These are phyloP conservation scores for Orthonevra nobilis DNA, from an alignment of 2,888 invertebrate genomes.

Conservation along the genomic window DNA sequence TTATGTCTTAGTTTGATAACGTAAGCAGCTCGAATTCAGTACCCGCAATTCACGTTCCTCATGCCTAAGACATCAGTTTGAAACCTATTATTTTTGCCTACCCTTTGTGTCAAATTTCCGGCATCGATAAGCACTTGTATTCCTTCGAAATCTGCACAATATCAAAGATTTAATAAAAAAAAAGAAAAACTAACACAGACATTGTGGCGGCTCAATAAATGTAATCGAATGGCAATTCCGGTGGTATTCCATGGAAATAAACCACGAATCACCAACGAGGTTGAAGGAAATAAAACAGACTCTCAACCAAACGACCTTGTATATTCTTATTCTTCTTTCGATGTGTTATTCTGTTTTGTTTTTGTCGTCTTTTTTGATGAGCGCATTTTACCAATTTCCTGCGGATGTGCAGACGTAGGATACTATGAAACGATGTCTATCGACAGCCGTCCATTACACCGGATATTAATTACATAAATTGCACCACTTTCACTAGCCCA, in stretches of 20 bases:
- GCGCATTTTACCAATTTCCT: constrained; percentile 46
- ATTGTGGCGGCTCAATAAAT: constrained; percentile 10
- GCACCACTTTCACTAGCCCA: constrained; percentile 48
- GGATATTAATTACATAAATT: constrained; percentile 75
- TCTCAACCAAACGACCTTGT: constrained; percentile 19
- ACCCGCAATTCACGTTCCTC: too few relatives aligned
- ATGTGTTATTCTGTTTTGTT: not conserved
- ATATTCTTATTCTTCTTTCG: not conserved
- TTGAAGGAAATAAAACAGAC: constrained; percentile 8
- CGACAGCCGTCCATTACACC: constrained; percentile 60
- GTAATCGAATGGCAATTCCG: not conserved
- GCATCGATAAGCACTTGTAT: not conserved
- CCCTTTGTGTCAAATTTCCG: too few relatives aligned
- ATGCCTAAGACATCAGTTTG: too few relatives aligned
- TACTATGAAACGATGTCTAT: constrained; percentile 47
- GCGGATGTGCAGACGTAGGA: constrained; percentile 35
- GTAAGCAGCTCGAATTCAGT: too few relatives aligned
- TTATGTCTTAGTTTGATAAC: too few relatives aligned
- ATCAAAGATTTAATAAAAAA: constrained; percentile 5
- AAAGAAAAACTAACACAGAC: constrained; percentile 21
- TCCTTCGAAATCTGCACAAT: not conserved
- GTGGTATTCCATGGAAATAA: constrained; percentile 20
- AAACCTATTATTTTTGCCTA: too few relatives aligned
- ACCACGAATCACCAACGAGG: not conserved
- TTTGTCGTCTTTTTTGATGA: too few relatives aligned